These are phyloP conservation scores for Hafferia zeledoni DNA, from an alignment of 2,797 vertebrate genomes.

Conservation along the genomic window DNA sequence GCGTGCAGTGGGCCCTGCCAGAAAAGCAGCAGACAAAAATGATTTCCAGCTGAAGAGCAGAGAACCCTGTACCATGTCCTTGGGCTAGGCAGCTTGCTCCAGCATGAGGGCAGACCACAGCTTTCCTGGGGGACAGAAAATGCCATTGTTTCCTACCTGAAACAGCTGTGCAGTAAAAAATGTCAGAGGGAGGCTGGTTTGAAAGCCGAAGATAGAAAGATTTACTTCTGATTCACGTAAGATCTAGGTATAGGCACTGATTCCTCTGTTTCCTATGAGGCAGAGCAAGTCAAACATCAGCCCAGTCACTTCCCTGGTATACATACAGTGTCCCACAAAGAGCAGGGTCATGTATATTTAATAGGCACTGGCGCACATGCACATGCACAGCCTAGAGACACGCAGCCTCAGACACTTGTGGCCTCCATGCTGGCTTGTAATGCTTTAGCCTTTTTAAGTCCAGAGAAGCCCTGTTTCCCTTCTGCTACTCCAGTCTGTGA, in stretches of 20 bases:
- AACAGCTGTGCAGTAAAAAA: neutral
- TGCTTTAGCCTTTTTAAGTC: neutral
- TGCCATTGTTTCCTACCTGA: neutral
- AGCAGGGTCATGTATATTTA: slow-evolving; percentile 6
- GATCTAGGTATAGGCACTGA: fast-evolving
- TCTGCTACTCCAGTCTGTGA: fast-evolving
- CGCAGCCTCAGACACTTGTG: neutral
- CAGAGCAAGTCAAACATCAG: neutral
- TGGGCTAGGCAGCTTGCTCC: neutral
- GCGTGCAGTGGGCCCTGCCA: neutral
- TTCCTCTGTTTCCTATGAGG: neutral
- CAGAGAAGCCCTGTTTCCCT: neutral
- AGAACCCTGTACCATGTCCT: neutral
- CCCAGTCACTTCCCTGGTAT: neutral
- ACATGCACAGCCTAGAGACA: neutral
- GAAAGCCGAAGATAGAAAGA: neutral
- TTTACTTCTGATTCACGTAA: fast-evolving
- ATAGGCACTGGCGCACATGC: neutral
- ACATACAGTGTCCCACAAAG: neutral
- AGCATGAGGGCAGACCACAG: neutral
- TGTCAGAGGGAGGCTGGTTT: neutral
- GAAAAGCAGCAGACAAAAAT: neutral
- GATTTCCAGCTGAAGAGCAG: neutral
- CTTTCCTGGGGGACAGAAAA: neutral
- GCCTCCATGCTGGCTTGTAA: neutral